Evolutionary conservation across 2,113 vertebrate genomes (phyloP).

Genomic region (Puntigrus tetrazona): DNA sequence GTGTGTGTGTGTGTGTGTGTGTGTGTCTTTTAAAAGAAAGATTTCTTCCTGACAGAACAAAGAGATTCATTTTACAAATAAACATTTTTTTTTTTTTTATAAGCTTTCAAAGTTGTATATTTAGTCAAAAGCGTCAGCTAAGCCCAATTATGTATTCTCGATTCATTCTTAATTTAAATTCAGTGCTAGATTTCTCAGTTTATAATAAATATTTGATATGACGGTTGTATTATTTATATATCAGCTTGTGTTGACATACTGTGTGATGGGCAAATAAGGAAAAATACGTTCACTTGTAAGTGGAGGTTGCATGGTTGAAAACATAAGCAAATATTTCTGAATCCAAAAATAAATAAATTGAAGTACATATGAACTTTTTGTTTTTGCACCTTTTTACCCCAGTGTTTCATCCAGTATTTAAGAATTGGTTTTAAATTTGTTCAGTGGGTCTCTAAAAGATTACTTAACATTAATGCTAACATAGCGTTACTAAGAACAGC

Average conservation of each 20-base stretch:
- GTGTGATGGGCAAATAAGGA: neutral
- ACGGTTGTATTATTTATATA: neutral
- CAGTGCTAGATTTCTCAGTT: neutral
- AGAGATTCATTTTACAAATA: neutral
- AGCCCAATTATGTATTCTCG: neutral
- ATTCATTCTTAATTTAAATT: neutral
- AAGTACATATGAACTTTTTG: neutral
- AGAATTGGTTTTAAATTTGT: neutral
- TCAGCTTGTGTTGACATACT: constrained; percentile 2
- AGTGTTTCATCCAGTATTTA: neutral
- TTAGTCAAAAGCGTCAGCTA: neutral
- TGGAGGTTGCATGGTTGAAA: neutral
- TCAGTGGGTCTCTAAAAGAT: neutral
- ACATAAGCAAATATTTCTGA: neutral
- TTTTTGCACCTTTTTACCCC: neutral
- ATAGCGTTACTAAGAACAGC: neutral
- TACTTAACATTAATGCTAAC: neutral
- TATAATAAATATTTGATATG: neutral
- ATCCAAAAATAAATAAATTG: neutral
- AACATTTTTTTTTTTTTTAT: neutral
- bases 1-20: neutral
- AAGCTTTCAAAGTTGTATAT: neutral
- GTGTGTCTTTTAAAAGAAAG: neutral
- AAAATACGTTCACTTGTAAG: neutral
- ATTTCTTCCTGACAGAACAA: neutral